phyloP scores from a whole-genome alignment of 1,140 invertebrate species.

The Chionoecetes opilio region DNA sequence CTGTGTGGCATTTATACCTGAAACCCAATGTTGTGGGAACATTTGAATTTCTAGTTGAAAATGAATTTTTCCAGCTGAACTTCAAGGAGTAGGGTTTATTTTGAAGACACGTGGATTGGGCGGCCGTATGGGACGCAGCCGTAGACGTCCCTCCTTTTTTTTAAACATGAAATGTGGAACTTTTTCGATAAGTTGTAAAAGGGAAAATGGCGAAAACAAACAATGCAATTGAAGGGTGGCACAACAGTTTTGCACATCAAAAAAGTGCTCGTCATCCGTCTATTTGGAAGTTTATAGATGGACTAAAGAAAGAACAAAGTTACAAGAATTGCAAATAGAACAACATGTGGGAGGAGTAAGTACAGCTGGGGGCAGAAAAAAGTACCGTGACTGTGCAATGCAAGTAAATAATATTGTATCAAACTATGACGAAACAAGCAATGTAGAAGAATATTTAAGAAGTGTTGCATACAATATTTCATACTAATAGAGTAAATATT shows the following conservation, averaged over 20 bases:
- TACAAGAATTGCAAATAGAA: slow-evolving; percentile 30
- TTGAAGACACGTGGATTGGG: slow-evolving; percentile 43
- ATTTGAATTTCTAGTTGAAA: slow-evolving; percentile 35
- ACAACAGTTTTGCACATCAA: not conserved
- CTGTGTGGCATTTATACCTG: slow-evolving; percentile 43
- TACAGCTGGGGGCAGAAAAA: too few relatives aligned
- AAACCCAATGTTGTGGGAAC: slow-evolving; percentile 9
- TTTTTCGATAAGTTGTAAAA: not conserved
- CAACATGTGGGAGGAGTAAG: too few relatives aligned
- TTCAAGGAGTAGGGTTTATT: slow-evolving; percentile 14
- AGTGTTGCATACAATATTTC: too few relatives aligned
- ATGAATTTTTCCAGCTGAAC: not conserved
- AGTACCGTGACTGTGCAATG: too few relatives aligned
- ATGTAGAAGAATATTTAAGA: slow-evolving; percentile 43
- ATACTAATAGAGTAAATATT: too few relatives aligned
- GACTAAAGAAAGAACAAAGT: slow-evolving; percentile 34
- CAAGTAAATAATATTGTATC: too few relatives aligned
- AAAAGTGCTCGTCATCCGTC: slow-evolving; percentile 30
- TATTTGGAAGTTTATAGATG: too few relatives aligned
- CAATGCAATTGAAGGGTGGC: too few relatives aligned
- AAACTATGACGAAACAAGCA: not conserved
- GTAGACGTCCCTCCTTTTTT: not conserved
- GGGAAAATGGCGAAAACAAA: too few relatives aligned
- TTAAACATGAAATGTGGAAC: slow-evolving; percentile 43
- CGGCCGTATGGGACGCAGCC: not conserved